These are phyloP conservation scores for Tenthredo mesomela DNA, from an alignment of 2,888 invertebrate species.

Conservation along the genomic window DNA sequence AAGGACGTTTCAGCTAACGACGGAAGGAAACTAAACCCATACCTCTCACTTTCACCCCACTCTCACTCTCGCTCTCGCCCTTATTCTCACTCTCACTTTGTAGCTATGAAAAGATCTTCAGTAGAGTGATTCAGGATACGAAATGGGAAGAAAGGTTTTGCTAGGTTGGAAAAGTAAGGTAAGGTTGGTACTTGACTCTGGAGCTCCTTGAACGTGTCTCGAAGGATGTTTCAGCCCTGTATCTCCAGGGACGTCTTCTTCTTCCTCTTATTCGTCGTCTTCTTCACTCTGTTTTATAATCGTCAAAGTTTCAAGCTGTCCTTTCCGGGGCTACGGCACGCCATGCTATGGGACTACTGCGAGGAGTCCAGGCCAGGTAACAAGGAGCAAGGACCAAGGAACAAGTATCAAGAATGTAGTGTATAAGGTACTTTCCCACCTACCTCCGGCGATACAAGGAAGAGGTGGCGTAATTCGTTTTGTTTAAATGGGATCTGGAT, in stretches of 20 bases:
- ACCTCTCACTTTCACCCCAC: neutral
- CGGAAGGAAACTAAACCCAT: slow-evolving; percentile 33
- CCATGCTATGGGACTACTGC: neutral
- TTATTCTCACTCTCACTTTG: neutral
- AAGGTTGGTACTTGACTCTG: slow-evolving; percentile 14
- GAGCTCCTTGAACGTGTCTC: neutral
- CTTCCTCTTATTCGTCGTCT: neutral
- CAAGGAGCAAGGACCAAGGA: neutral
- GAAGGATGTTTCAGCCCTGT: neutral
- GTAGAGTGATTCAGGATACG: slow-evolving; percentile 10
- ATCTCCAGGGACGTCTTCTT: neutral
- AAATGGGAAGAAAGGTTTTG: slow-evolving; percentile 27
- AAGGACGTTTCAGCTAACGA: slow-evolving; percentile 39
- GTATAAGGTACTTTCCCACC: neutral
- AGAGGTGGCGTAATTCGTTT: slow-evolving; percentile 50
- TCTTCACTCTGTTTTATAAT: slow-evolving; percentile 6
- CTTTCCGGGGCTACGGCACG: neutral
- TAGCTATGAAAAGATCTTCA: slow-evolving; percentile 42
- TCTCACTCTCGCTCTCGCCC: slow-evolving; percentile 7
- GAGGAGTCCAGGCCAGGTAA: neutral
- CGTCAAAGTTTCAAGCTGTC: slow-evolving; percentile 19
- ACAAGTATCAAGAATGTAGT: neutral
- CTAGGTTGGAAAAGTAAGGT: neutral
- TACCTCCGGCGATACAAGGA: neutral
- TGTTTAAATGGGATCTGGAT: slow-evolving; percentile 51